phyloP scores from a whole-genome alignment of 2,888 invertebrate genomes.

The Lycophotia porphyrea region DNA sequence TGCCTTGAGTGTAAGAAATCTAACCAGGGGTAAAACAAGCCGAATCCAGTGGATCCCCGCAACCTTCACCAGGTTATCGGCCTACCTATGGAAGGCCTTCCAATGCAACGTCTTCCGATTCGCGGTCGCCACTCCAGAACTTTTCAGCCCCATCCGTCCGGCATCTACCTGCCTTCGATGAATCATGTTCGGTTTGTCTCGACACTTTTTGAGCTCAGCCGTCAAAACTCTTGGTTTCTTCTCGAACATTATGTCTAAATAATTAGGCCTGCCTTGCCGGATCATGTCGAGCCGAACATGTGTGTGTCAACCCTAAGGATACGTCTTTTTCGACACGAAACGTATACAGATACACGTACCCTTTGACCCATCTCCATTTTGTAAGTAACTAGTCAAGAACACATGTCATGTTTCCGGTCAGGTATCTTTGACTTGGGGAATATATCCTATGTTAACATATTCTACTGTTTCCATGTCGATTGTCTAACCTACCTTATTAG shows the following conservation, averaged over 20 bases:
- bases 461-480: background rate
- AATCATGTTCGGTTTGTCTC: background rate
- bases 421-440: conserved; percentile 4
- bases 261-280: background rate
- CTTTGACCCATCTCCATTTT: conserved; percentile 35
- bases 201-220: background rate
- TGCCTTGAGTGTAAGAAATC: background rate
- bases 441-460: background rate
- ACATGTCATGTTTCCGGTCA: conserved; percentile 13
- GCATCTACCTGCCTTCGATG: background rate
- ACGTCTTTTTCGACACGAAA: conserved; percentile 30
- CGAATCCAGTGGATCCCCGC: too few species aligned
- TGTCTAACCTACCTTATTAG: background rate
- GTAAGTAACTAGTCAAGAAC: conserved; percentile 1
- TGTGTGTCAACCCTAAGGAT: background rate
- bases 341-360: conserved; percentile 16
- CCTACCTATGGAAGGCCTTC: too few species aligned
- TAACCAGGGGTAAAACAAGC: background rate
- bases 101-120: too few species aligned
- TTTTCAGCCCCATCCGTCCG: too few species aligned
- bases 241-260: background rate
- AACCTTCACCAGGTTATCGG: too few species aligned
- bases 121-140: too few species aligned
- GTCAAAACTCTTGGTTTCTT: too few species aligned
- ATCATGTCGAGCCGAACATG: background rate